Conservation (phyloP, 2,888 invertebrate species). For the Drosophila flavopinicola region DNA sequence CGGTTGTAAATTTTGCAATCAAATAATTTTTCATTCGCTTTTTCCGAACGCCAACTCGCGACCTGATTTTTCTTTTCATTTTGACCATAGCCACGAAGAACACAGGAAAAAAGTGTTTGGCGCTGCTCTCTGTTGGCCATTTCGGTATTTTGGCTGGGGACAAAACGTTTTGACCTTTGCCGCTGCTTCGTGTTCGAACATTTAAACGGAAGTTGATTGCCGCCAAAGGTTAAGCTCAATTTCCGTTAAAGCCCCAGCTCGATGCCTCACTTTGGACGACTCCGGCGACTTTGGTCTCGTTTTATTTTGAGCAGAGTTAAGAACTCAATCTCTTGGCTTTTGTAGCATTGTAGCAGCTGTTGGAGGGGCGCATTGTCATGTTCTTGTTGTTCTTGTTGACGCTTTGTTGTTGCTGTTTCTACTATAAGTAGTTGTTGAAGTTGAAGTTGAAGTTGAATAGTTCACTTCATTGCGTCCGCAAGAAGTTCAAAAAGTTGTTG, state of each 20-base stretch:
- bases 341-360: constrained; percentile 58
- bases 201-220: constrained; percentile 81
- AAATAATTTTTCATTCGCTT: constrained; percentile 77
- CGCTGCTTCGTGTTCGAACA: constrained; percentile 76
- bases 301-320: constrained; percentile 42
- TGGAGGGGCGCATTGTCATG: constrained; percentile 42
- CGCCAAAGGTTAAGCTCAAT: constrained; percentile 79
- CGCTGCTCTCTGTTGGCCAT: constrained; percentile 33
- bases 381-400: constrained; percentile 30
- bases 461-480: constrained; percentile 52
- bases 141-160: constrained; percentile 52
- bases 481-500: constrained; percentile 6
- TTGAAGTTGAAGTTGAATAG: constrained; percentile 62
- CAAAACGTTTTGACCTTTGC: constrained; percentile 78
- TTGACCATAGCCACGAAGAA: constrained; percentile 32
- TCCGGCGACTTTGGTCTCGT: constrained; percentile 15
- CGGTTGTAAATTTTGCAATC: constrained; percentile 80
- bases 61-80: constrained; percentile 80
- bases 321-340: constrained; percentile 64
- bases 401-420: constrained; percentile 16
- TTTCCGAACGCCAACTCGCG: constrained; percentile 68
- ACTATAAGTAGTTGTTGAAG: constrained; percentile 53
- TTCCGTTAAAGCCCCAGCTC: constrained; percentile 70
- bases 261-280: constrained; percentile 6
- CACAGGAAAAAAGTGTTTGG: constrained; percentile 54